Evolutionary conservation across 1,140 invertebrate species (phyloP).

Genomic region (Heterodera carotae): DNA sequence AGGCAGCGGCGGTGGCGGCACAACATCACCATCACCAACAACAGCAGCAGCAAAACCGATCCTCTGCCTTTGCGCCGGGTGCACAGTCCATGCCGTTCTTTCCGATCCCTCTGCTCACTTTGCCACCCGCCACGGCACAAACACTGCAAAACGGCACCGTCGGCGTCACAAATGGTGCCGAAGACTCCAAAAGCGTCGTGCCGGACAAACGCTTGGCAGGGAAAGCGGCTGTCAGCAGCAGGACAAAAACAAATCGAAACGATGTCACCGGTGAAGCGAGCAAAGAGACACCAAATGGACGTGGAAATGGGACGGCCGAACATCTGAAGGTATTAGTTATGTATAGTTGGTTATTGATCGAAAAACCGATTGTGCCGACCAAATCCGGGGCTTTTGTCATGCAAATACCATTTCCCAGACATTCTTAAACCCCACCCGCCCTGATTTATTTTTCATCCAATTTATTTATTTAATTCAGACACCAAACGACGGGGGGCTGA

Average conservation of each 20-base stretch:
- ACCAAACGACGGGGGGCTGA: neutral
- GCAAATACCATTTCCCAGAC: no score
- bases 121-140: neutral
- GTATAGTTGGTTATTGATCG: no score
- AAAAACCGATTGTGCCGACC: no score
- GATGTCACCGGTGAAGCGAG: neutral
- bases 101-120: neutral
- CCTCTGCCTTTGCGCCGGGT: neutral
- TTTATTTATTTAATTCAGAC: no score
- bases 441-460: no score
- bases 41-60: conserved; percentile 12
- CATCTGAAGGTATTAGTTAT: no score
- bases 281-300: neutral
- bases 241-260: neutral
- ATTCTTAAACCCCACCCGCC: no score
- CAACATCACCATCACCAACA: no score
- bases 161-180: neutral
- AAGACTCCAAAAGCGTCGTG: neutral
- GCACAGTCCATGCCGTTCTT: conserved; percentile 1
- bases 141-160: neutral
- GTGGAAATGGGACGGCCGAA: neutral
- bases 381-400: no score
- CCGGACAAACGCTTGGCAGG: no score
- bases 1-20: conserved; percentile 1
- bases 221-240: no score